A percentile compares a stretch with the other conserved stretches of the same genome.
These are phyloP conservation scores for Protosalanx chinensis DNA, from an alignment of 2,797 vertebrate species.

Conservation along the genomic window DNA sequence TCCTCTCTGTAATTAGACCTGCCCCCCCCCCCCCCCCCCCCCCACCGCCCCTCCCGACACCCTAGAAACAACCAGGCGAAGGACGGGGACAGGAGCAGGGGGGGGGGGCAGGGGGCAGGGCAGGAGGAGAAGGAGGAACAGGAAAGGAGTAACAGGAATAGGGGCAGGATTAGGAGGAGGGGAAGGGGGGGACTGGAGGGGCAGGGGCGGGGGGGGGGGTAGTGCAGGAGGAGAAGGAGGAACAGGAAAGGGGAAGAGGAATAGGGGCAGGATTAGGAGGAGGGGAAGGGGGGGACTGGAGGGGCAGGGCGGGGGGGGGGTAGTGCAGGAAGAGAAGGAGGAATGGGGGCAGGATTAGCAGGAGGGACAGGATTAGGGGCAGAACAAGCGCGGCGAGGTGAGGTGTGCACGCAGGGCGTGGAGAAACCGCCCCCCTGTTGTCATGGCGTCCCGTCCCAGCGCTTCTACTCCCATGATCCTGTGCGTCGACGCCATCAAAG, in stretches of 20 bases:
- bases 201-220: too few relatives aligned
- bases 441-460: background rate
- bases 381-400: too few relatives aligned
- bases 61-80: slow-evolving; percentile 37
- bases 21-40: slow-evolving; percentile 63
- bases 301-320: too few relatives aligned
- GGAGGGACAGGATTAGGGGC: too few relatives aligned
- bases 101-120: slow-evolving; percentile 20
- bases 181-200: background rate
- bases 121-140: slow-evolving; percentile 13
- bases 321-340: background rate
- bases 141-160: background rate
- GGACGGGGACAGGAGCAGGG: background rate
- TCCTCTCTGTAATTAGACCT: slow-evolving; percentile 68
- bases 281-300: background rate
- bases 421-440: too few relatives aligned
- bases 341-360: background rate
- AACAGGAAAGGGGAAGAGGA: too few relatives aligned
- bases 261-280: too few relatives aligned
- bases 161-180: background rate
- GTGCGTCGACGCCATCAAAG: background rate
- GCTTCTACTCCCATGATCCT: background rate
- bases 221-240: background rate
- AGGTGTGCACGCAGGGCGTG: too few relatives aligned
- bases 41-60: slow-evolving; percentile 56